A percentile compares a stretch with the other conserved stretches of the same genome.
phyloP scores from a whole-genome alignment of 2,113 vertebrate species.

The Pao palembangensis region DNA sequence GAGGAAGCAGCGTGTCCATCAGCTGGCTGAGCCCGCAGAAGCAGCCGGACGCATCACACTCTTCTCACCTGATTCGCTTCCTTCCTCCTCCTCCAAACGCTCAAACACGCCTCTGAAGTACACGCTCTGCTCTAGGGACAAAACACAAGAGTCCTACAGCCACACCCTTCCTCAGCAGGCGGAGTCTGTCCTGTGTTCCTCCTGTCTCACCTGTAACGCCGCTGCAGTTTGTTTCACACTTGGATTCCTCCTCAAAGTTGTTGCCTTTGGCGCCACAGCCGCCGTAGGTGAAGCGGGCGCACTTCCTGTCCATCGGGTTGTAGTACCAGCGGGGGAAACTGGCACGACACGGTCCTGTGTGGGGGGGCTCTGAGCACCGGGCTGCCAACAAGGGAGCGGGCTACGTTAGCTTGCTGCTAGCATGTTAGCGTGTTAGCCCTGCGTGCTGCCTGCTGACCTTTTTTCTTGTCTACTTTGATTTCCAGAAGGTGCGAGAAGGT shows the following conservation, averaged over 20 bases:
- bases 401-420: background rate
- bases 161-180: background rate
- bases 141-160: background rate
- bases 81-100: slow-evolving; percentile 18
- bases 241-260: slow-evolving; percentile 78
- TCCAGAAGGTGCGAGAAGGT: slow-evolving; percentile 60
- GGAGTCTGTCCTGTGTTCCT: background rate
- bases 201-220: slow-evolving; percentile 75
- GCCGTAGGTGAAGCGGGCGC: slow-evolving; percentile 83
- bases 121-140: slow-evolving; percentile 46
- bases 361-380: slow-evolving; percentile 82
- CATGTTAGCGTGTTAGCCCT: background rate
- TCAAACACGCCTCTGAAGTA: slow-evolving; percentile 55
- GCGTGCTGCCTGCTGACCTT: slow-evolving; percentile 48
- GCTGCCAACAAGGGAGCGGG: slow-evolving; percentile 57
- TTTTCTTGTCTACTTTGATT: slow-evolving; percentile 47
- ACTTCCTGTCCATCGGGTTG: slow-evolving; percentile 78
- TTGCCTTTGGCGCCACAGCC: slow-evolving; percentile 86
- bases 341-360: slow-evolving; percentile 79
- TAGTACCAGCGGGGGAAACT: slow-evolving; percentile 85
- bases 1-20: slow-evolving; percentile 7
- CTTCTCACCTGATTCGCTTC: slow-evolving; percentile 50
- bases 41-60: too few relatives aligned
- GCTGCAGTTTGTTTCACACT: slow-evolving; percentile 75
- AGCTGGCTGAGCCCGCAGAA: background rate